phyloP scores from a whole-genome alignment of 2,888 invertebrate species.

The Stictocephala bisonia region DNA sequence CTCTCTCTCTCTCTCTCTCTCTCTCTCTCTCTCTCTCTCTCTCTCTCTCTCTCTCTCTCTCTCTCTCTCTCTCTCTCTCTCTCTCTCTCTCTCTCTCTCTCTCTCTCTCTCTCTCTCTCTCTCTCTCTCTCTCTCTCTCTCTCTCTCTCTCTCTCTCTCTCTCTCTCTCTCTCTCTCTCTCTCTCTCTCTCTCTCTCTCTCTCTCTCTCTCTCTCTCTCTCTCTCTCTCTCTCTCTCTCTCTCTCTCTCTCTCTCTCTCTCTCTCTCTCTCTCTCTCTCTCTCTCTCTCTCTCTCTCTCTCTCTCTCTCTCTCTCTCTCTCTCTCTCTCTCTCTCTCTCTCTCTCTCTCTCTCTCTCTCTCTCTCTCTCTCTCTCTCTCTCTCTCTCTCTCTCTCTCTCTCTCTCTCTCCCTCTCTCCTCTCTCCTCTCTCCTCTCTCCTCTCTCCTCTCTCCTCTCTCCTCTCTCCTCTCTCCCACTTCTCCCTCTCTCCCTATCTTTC shows the following conservation, averaged over 20 bases:
- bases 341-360: constrained; percentile 48
- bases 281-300: constrained; percentile 30
- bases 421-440: constrained; percentile 33
- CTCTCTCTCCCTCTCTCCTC: constrained; percentile 1
- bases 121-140: constrained; percentile 40
- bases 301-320: constrained; percentile 50
- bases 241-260: constrained; percentile 36
- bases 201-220: constrained; percentile 21
- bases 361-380: constrained; percentile 47
- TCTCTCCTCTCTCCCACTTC: constrained; percentile 44
- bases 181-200: constrained; percentile 34
- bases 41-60: no score
- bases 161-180: constrained; percentile 48
- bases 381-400: constrained; percentile 42
- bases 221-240: constrained; percentile 14
- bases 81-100: no score
- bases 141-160: constrained; percentile 53
- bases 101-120: constrained; percentile 50
- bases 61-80: no score
- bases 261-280: constrained; percentile 47
- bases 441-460: constrained; percentile 46
- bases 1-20: constrained; percentile 34
- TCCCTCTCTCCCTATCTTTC: no score
- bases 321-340: constrained; percentile 44
- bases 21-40: constrained; percentile 1